Evolutionary conservation across 2,113 vertebrate genomes (phyloP), one percentile per base, ranked within the genome.

Genomic region (Burhinus bistriatus): DNA sequence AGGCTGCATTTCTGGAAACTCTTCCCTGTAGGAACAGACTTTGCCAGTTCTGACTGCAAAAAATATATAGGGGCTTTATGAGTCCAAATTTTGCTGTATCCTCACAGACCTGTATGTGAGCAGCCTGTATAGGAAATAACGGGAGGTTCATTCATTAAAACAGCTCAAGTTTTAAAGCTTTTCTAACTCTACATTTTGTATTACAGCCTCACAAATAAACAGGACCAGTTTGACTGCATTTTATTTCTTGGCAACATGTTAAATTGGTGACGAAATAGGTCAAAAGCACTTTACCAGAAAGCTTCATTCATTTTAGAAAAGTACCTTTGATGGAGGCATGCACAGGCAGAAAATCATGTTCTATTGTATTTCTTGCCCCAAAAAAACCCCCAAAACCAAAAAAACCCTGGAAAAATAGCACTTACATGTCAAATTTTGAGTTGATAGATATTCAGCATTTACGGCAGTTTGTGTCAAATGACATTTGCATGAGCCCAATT

Each of bases 361-460:
- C 75, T n/a, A 79, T 91, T 96, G 89, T 93, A 85, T 36, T 84
- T 54, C 80, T 80, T 85, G 91, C 66, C 66, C 95, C 83, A 92
- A 93, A 89, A 51, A 91, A 91, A 95, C 38, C 27, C 11, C 47
- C 51, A 12, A 25, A 18, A 30, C 29, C 29, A 30, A 20, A 40
- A 90, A 55, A 94, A 87, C 83, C 45, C 36, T n/a, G 42, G 52
- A 80, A 85, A 87, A 91, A 34, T 7, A 72, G 45, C 40, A 69
- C n/a, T 71, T 89, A 11, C 5, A 29, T 19, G 32, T 62, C 54
- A 79, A 83, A 77, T 38, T 64, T 19, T 18, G 77, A 72, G 34
- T n/a, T 45, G 66, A 87, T 9, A 47, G 69, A 20, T 52, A 34
- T 7, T 87, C 45, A 27, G 70, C 25, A 54, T 34, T 66, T 76